Percentiles rank a stretch among this genome's conserved stretches.
Evolutionary conservation across 1,140 invertebrate genomes (phyloP).

Genomic region (Drosophila kurseongensis): DNA sequence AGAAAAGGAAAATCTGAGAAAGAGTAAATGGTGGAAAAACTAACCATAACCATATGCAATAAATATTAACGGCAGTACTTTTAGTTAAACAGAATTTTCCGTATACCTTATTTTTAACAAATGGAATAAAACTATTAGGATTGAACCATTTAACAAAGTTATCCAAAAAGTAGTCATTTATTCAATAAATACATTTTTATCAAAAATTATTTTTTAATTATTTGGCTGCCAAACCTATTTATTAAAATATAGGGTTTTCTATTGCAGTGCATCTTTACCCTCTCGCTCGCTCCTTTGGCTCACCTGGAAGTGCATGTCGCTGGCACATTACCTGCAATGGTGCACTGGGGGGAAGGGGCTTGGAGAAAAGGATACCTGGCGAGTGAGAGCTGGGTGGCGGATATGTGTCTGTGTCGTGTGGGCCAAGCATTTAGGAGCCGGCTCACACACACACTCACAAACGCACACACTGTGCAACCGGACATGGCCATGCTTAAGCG

Average conservation of each 20-base stretch:
- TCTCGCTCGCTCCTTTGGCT: conserved; percentile 15
- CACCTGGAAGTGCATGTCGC: conserved; percentile 68
- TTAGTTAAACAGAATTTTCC: no score
- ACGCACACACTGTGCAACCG: conserved; percentile 40
- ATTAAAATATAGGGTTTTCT: not conserved
- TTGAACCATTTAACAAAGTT: no score
- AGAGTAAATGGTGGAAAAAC: no score
- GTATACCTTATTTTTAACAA: no score
- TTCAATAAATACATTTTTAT: no score
- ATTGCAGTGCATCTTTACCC: not conserved
- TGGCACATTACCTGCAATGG: conserved; percentile 63
- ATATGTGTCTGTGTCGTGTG: conserved; percentile 74
- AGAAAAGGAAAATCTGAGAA: no score
- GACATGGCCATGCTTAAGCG: conserved; percentile 82
- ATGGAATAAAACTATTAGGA: no score
- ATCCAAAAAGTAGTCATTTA: no score
- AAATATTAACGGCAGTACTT: no score
- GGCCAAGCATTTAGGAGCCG: conserved; percentile 65
- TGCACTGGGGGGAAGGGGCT: conserved; percentile 1
- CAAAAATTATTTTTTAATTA: no score
- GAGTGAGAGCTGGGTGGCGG: conserved; percentile 54
- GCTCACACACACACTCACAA: conserved; percentile 19
- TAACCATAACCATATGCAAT: no score
- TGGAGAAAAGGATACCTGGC: conserved; percentile 31
- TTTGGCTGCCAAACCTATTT: no score